Percentiles rank a stretch among this genome's conserved stretches.
phyloP scores from a whole-genome alignment of 2,113 vertebrate species.

The Stercorarius parasiticus region DNA sequence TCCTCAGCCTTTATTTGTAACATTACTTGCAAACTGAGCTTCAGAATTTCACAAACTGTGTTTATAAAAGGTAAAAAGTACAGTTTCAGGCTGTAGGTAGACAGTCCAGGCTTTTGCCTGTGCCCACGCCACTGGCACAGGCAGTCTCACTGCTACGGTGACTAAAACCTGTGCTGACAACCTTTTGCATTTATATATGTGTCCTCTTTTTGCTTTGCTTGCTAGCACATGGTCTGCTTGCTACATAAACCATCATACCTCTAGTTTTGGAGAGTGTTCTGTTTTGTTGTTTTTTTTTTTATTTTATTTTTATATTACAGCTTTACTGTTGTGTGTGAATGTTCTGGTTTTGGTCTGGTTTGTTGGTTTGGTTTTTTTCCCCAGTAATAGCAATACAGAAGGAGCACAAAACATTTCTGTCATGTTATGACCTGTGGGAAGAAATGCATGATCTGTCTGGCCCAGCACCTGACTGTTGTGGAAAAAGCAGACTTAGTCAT shows the following conservation, averaged over 20 bases:
- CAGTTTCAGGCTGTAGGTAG: neutral
- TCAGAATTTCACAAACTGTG: neutral
- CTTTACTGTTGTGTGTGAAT: neutral
- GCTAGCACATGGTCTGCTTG: neutral
- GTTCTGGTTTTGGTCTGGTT: neutral
- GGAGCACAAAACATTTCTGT: neutral
- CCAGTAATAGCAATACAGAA: neutral
- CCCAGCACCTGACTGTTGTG: neutral
- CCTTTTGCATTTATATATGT: neutral
- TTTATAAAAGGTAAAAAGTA: neutral
- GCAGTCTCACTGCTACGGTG: neutral
- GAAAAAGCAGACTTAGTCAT: neutral
- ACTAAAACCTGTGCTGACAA: neutral
- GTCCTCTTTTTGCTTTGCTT: neutral
- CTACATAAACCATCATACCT: neutral
- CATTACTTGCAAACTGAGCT: neutral
- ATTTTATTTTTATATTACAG: neutral
- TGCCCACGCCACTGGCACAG: neutral
- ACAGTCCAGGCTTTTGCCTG: neutral
- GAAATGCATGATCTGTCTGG: slow-evolving; percentile 8
- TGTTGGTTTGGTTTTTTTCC: too few species aligned
- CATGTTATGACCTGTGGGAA: slow-evolving; percentile 2
- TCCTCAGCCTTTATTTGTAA: neutral
- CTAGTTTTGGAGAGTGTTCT: neutral
- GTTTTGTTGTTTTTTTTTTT: neutral